phyloP scores from a whole-genome alignment of 2,797 vertebrate genomes.

The Harpagifer antarcticus region DNA sequence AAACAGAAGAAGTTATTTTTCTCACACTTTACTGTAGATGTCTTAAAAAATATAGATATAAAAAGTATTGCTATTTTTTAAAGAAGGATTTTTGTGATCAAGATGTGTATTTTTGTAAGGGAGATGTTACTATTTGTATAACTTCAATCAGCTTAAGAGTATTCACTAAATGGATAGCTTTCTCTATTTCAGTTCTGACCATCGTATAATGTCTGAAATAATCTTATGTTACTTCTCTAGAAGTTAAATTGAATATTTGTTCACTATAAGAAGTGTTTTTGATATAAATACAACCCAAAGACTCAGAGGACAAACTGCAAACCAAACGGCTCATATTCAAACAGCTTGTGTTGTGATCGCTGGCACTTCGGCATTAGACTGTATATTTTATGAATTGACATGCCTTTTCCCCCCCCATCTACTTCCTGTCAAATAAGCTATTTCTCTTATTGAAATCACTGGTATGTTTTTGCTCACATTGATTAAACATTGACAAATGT shows the following conservation, averaged over 20 bases:
- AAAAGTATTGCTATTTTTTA: constrained; percentile 61
- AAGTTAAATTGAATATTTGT: constrained; percentile 54
- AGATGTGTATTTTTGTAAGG: constrained; percentile 78
- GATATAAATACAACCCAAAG: constrained; percentile 66
- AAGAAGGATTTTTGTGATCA: constrained; percentile 60
- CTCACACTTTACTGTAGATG: constrained; percentile 63
- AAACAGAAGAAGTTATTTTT: constrained; percentile 56
- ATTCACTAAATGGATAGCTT: constrained; percentile 50
- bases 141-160: constrained; percentile 55
- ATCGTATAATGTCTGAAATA: constrained; percentile 48
- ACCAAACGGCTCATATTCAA: constrained; percentile 57
- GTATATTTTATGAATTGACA: constrained; percentile 44
- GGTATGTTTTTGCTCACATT: constrained; percentile 61
- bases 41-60: constrained; percentile 64
- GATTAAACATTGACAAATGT: constrained; percentile 45
- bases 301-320: constrained; percentile 49
- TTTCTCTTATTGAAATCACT: constrained; percentile 66
- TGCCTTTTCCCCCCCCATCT: constrained; percentile 26
- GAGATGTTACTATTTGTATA: constrained; percentile 66
- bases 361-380: constrained; percentile 47
- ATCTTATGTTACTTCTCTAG: constrained; percentile 56
- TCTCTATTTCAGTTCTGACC: constrained; percentile 52
- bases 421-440: constrained; percentile 77
- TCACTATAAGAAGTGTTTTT: constrained; percentile 57
- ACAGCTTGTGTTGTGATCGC: constrained; percentile 47